Conservation (phyloP, 2,888 invertebrate species). For the Cetonia aurata region DNA sequence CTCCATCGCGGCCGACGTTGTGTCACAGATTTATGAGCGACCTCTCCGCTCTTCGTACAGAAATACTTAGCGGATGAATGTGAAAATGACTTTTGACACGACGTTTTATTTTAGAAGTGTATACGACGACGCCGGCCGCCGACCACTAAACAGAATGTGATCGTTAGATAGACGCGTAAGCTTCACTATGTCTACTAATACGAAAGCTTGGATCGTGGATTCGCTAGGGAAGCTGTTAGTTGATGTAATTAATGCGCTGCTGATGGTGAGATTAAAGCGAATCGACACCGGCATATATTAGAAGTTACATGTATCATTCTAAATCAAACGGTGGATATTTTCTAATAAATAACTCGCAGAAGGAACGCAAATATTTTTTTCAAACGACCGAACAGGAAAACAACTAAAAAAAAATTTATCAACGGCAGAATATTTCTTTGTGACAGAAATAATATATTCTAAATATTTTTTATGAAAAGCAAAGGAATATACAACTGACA, state of each 20-base stretch:
- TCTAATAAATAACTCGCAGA: neutral
- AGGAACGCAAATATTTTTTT: too few relatives aligned
- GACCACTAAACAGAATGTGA: neutral
- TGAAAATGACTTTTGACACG: conserved; percentile 54
- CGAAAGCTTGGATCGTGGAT: conserved; percentile 9
- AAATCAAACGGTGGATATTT: conserved; percentile 21
- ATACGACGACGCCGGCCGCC: conserved; percentile 4
- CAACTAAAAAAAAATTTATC: too few relatives aligned
- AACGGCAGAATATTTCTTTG: too few relatives aligned
- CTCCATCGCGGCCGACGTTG: conserved; percentile 49
- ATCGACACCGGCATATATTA: conserved; percentile 33
- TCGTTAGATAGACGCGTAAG: conserved; percentile 2
- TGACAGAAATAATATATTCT: too few relatives aligned
- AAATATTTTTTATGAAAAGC: too few relatives aligned
- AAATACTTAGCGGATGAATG: conserved; percentile 59
- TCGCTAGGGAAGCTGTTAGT: neutral
- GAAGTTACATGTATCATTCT: neutral
- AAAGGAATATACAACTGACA: too few relatives aligned
- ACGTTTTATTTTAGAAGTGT: conserved; percentile 41
- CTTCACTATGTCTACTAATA: neutral
- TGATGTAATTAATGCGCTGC: conserved; percentile 28
- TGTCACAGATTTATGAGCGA: conserved; percentile 63
- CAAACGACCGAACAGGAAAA: too few relatives aligned
- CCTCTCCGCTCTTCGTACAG: conserved; percentile 49
- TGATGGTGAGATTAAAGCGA: conserved; percentile 33